Evolutionary conservation across 2,797 vertebrate species (phyloP).

Genomic region (Rhabdomys pumilio): DNA sequence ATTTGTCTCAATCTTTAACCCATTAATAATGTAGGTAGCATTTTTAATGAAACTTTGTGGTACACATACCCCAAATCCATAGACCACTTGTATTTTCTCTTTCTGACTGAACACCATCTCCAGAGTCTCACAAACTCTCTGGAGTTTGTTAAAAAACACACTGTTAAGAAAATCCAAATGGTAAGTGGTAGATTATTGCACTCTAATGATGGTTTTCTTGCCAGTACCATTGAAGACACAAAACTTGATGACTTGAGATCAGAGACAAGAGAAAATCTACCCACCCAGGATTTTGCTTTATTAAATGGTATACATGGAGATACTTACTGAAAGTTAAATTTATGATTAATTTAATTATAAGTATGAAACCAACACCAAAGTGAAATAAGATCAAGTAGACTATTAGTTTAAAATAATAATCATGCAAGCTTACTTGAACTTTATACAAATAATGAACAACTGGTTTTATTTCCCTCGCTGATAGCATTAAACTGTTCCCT

Average conservation of each 20-base stretch:
- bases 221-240: not conserved
- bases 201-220: not conserved
- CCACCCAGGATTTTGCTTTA: not conserved
- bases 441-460: not conserved
- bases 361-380: not conserved
- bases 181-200: not conserved
- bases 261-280: not conserved
- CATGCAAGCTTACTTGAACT: not conserved
- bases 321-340: not conserved
- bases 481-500: not conserved
- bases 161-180: not conserved
- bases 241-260: not conserved
- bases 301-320: not conserved
- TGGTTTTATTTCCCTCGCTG: not conserved
- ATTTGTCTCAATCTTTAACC: not conserved
- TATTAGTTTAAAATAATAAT: not conserved
- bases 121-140: not conserved
- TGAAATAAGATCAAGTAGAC: not conserved
- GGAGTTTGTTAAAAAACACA: not conserved
- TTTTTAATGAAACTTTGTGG: not conserved
- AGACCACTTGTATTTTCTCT: not conserved
- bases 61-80: not conserved
- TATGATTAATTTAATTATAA: not conserved
- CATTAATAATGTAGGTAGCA: not conserved
- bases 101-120: not conserved